These are phyloP conservation scores for Mormyrops attenuatus DNA, from an alignment of 2,797 vertebrate genomes.

Conservation along the genomic window DNA sequence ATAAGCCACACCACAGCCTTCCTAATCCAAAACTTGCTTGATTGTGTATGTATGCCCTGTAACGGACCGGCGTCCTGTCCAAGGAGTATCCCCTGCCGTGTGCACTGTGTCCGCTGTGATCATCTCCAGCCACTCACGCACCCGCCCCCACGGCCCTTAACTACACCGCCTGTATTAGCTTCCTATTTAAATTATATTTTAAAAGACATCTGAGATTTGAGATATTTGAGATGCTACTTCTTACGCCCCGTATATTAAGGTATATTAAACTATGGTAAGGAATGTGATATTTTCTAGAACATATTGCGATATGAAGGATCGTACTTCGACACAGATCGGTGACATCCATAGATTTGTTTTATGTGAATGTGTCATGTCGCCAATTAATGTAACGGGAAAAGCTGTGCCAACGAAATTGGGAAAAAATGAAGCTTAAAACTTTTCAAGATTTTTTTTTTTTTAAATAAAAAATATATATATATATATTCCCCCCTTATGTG, in stretches of 20 bases:
- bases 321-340: neutral
- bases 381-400: neutral
- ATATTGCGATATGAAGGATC: neutral
- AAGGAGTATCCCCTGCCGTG: neutral
- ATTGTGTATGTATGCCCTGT: neutral
- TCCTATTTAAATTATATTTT: neutral
- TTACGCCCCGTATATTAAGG: neutral
- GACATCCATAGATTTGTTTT: neutral
- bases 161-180: neutral
- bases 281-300: neutral
- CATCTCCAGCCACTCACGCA: neutral
- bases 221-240: neutral
- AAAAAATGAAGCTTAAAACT: neutral
- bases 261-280: neutral
- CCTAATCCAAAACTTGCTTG: neutral
- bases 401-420: neutral
- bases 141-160: neutral
- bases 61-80: neutral
- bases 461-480: neutral
- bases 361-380: neutral
- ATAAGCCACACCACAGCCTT: neutral
- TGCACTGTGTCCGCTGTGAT: neutral
- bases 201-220: neutral
- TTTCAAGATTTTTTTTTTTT: neutral
- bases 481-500: neutral